phyloP scores from a whole-genome alignment of 2,888 invertebrate species.

The Eupithecia abbreviata region DNA sequence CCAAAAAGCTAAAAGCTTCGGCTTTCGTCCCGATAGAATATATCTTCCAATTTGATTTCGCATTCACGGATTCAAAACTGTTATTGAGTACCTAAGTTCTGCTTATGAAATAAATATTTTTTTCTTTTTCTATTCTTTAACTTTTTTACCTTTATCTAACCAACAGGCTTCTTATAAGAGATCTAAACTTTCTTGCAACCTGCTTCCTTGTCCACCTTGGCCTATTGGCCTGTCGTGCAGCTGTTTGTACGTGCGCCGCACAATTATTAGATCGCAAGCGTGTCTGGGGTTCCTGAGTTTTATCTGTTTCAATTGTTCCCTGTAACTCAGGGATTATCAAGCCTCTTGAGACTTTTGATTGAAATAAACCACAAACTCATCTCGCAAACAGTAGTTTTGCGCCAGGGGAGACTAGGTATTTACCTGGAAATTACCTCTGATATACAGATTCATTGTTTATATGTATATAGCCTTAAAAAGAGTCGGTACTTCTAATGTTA shows the following conservation, averaged over 20 bases:
- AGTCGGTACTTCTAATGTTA: background rate
- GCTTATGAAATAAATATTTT: too few species aligned
- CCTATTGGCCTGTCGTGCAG: slow-evolving; percentile 45
- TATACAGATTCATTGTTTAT: background rate
- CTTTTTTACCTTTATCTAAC: background rate
- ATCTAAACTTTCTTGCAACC: background rate
- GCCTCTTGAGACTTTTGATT: background rate
- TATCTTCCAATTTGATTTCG: background rate
- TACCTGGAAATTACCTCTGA: background rate
- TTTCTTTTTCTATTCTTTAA: background rate
- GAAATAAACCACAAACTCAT: background rate
- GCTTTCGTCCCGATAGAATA: background rate
- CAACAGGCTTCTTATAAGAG: background rate
- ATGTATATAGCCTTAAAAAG: background rate
- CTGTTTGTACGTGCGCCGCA: slow-evolving; percentile 37
- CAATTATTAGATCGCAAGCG: slow-evolving; percentile 26
- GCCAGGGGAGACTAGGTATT: background rate
- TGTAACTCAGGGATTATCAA: background rate
- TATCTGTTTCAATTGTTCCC: slow-evolving; percentile 22
- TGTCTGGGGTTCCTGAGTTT: slow-evolving; percentile 27
- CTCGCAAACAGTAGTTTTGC: background rate
- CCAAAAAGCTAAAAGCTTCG: background rate
- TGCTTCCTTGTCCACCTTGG: slow-evolving; percentile 11
- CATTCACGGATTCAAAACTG: background rate
- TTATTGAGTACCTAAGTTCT: too few species aligned